Evolutionary conservation across 2,797 vertebrate genomes (phyloP).

Genomic region (Peromyscus attwateri): DNA sequence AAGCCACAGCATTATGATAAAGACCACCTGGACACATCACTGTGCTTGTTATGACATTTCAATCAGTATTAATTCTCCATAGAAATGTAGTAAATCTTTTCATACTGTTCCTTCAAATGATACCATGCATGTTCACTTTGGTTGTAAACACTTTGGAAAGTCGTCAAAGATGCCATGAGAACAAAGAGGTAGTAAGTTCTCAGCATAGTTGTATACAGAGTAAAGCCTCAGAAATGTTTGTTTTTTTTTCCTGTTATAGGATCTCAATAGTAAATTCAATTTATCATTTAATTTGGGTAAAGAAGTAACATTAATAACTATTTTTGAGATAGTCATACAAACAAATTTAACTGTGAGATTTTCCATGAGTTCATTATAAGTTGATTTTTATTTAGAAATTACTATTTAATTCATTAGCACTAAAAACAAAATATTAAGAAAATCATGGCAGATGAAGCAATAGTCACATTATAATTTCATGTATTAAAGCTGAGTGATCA

Average conservation of each 20-base stretch:
- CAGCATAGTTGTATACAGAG: neutral
- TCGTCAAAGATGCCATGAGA: neutral
- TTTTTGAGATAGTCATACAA: neutral
- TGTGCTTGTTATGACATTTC: neutral
- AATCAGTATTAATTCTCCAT: neutral
- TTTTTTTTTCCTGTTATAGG: neutral
- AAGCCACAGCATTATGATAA: neutral
- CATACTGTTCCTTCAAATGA: neutral
- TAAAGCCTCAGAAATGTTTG: neutral
- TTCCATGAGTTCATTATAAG: neutral
- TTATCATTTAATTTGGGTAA: slow-evolving; percentile 3
- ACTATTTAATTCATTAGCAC: neutral
- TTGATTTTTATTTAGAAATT: neutral
- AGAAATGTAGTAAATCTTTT: neutral
- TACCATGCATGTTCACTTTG: neutral
- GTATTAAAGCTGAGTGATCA: neutral
- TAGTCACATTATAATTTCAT: neutral
- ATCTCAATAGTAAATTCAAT: neutral
- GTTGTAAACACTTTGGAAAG: neutral
- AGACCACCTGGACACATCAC: neutral
- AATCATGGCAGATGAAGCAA: neutral
- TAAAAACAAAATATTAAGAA: neutral
- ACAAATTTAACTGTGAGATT: neutral
- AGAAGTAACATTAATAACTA: neutral
- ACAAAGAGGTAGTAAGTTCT: neutral